Conservation (phyloP, 2,888 invertebrate genomes). For the Agapetus fuscipes region DNA sequence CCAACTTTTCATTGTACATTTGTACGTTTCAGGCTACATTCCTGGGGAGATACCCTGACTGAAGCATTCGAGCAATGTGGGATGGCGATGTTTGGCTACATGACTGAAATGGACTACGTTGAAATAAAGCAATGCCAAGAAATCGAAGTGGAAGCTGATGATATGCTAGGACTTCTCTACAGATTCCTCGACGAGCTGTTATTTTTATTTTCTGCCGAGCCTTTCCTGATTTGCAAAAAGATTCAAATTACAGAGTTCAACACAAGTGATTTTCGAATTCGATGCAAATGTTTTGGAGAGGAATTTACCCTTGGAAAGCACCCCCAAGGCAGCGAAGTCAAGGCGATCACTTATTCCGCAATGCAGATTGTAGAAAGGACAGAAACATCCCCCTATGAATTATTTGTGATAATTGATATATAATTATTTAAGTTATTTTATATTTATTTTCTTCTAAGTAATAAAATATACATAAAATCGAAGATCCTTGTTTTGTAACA, state of each 20-base stretch:
- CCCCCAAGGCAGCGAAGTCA: constrained; percentile 96
- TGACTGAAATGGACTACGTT: constrained; percentile 84
- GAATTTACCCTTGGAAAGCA: constrained; percentile 87
- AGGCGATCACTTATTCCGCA: constrained; percentile 98
- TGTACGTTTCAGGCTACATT: constrained; percentile 68
- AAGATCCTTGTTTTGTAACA: constrained; percentile 4
- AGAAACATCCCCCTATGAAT: constrained; percentile 64
- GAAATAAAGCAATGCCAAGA: constrained; percentile 68
- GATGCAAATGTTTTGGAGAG: constrained; percentile 82
- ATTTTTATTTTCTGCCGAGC: constrained; percentile 87
- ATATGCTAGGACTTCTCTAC: constrained; percentile 78
- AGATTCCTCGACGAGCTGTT: constrained; percentile 92
- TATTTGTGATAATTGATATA: constrained; percentile 98
- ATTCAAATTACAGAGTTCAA: constrained; percentile 83
- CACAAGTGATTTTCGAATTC: constrained; percentile 69
- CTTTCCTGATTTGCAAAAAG: constrained; percentile 78
- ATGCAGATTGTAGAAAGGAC: constrained; percentile 84
- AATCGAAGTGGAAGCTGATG: constrained; percentile 83
- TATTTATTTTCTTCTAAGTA: background rate
- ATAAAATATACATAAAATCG: background rate
- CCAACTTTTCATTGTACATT: too few species aligned
- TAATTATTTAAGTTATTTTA: constrained; percentile 32
- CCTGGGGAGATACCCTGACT: constrained; percentile 79
- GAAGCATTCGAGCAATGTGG: constrained; percentile 95
- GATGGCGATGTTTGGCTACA: constrained; percentile 95